Evolutionary conservation across 92 coral and sea anemone genomes (phyloP), one percentile per base, ranked within the genome.

Genomic region (Muricea muricata): DNA sequence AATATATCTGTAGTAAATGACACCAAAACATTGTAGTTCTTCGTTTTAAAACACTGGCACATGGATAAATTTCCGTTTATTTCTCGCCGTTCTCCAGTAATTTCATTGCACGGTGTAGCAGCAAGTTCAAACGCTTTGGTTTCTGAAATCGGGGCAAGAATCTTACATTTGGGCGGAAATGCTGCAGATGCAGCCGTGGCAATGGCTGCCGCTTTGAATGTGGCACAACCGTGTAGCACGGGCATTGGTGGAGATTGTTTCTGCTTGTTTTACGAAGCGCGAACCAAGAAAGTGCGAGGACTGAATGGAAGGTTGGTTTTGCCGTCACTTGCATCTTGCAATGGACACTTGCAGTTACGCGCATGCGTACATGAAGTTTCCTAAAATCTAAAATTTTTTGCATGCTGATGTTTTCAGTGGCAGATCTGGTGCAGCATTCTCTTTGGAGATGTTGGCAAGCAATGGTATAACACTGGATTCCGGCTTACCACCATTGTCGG

Each of bases 181-280:
- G 99, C 99, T 28, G 99, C 97, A 12, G 99, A 97, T 58, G 99
- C 99, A 21, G 93, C 94, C 41, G 96, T 97, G 41, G 98, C 97
- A 7, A 85, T 94, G 70, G 99, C 99, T n/a, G 99, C 99, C 5
- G 94, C 93, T 24, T 77, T 93, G 17, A 97, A 94, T 63, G 97
- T 97, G n/a, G 91, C 97, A 1, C 91, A 97, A 55, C 99, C 99
- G 0, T 90, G 92, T 18, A 92, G 97, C 34, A 97, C 99, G 26
- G 99, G 99, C 0, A 87, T 97, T 34, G 99, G 99, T 33, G 99
- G 99, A 21, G 99, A 97, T 79, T 90, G 92, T 24, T 97, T 96
- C 83, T 93, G 99, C 73, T 81, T 97, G 84, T 97, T 89, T 72
- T 97, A 92, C 80, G 93, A 97, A 57, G 97, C 99, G 28, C 52